Base-by-base conservation (phyloP, 2,888 invertebrate species). In the Carpatolechia fugitivella region DNA sequence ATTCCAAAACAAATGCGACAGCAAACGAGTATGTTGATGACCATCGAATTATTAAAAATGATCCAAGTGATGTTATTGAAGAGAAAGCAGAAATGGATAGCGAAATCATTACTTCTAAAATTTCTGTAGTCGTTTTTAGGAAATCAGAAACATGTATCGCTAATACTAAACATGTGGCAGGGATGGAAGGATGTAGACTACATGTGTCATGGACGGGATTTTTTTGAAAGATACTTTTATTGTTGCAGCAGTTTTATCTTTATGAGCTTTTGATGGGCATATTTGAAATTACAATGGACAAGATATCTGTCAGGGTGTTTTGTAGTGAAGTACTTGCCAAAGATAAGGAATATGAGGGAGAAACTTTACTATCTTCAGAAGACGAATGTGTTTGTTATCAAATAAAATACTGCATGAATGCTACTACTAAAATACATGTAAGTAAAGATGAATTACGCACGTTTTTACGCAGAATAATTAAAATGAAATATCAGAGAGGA, bases 101-200 rank as follows among this genome's bases (percentile, higher is more conserved):
- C 24, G 20, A 24, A 44, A n/a, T 7, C 13, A n/a, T 24, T 29
- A 24, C 13, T 13, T 4, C 1, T 6, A 7, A 20, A 20, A 13
- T 5, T 2, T 6, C n/a, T 0, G 3, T 20, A 11, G 11, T 11
- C 10, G 18, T 18, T 18, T 5, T 20, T 24, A 13, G 1, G 6
- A 13, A 44, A 6, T 10, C 10, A 44, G 44, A 44, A 14, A n/a
- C 72, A 76, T 72, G 74, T 73, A 69, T 78, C 73, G 69, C 74
- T 88, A 85, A 88, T 81, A 65, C 87, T 63, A 65, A 76, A 86
- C 89, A 90, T 89, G 88, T 89, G 89, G 79, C 82, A 62, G 55
- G 62, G 71, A 73, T 76, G 75, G 68, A 66, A 64, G 69, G 57
- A 70, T 68, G 65, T 60, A 51, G 63, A 54, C 57, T 61, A 47